A percentile compares a stretch with the other conserved stretches of the same genome.
Evolutionary conservation across 1,140 invertebrate species (phyloP).

Genomic region (Neoseiulus cucumeris): DNA sequence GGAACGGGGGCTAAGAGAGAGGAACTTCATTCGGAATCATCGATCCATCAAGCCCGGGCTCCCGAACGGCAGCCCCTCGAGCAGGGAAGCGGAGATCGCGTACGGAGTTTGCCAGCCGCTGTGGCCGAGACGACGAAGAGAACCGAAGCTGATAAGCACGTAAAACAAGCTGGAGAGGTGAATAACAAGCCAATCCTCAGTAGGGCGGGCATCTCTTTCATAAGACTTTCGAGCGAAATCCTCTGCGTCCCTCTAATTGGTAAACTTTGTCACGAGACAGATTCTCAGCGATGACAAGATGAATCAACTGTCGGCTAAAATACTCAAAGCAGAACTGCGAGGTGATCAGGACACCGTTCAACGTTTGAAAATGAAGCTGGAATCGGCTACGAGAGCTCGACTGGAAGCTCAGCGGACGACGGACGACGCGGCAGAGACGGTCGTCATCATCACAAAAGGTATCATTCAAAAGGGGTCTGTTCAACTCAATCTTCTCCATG

Average conservation of each 20-base stretch:
- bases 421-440: slow-evolving; percentile 32
- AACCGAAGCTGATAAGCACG: too few relatives aligned
- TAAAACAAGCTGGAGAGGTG: too few relatives aligned
- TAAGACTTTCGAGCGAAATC: too few relatives aligned
- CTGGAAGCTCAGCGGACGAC: slow-evolving; percentile 25
- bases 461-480: slow-evolving; percentile 15
- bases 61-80: too few relatives aligned
- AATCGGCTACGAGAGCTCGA: slow-evolving; percentile 39
- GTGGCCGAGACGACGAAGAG: too few relatives aligned
- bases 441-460: slow-evolving; percentile 47
- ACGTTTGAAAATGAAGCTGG: slow-evolving; percentile 51
- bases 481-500: not conserved
- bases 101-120: too few relatives aligned
- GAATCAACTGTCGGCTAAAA: slow-evolving; percentile 64
- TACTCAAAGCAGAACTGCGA: slow-evolving; percentile 71
- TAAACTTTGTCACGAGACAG: slow-evolving; percentile 18
- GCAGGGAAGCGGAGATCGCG: too few relatives aligned
- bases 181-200: too few relatives aligned
- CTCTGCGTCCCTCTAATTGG: not conserved
- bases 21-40: too few relatives aligned
- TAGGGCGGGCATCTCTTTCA: too few relatives aligned
- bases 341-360: slow-evolving; percentile 47
- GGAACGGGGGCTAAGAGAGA: too few relatives aligned
- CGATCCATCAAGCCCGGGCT: too few relatives aligned
- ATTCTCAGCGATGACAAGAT: slow-evolving; percentile 52